These are phyloP conservation scores for Monomorium pharaonis DNA, from an alignment of 1,140 invertebrate species.

Conservation along the genomic window DNA sequence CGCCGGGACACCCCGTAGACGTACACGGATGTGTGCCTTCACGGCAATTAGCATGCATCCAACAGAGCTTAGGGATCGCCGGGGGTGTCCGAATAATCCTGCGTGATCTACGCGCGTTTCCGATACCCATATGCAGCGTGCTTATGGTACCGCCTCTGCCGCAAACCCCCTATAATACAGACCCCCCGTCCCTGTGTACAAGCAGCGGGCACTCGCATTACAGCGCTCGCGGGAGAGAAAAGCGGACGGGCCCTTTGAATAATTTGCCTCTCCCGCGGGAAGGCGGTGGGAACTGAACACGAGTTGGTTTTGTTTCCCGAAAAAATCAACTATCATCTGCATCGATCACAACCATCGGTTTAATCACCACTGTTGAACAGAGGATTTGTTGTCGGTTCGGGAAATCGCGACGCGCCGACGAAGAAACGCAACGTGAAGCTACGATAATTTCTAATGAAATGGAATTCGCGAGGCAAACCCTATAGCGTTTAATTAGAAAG, in stretches of 20 bases:
- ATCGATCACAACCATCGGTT: slow-evolving; percentile 47
- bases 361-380: slow-evolving; percentile 36
- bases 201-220: slow-evolving; percentile 53
- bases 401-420: background rate
- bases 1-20: slow-evolving; percentile 19
- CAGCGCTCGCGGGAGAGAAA: slow-evolving; percentile 15
- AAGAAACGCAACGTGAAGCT: background rate
- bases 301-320: slow-evolving; percentile 37
- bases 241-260: slow-evolving; percentile 65
- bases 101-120: slow-evolving; percentile 75
- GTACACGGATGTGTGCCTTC: slow-evolving; percentile 62
- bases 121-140: slow-evolving; percentile 72
- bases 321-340: slow-evolving; percentile 61
- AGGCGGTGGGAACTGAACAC: background rate
- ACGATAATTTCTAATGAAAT: background rate
- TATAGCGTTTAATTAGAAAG: background rate
- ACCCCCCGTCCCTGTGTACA: slow-evolving; percentile 1
- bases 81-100: slow-evolving; percentile 73
- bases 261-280: slow-evolving; percentile 59
- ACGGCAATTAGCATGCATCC: slow-evolving; percentile 78
- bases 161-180: slow-evolving; percentile 52
- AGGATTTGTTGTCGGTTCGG: slow-evolving; percentile 9
- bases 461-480: background rate
- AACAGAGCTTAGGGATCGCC: slow-evolving; percentile 69
- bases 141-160: slow-evolving; percentile 63